phyloP scores from a whole-genome alignment of 35 echinoderm and acorn worm genomes.

The Apostichopus parvimensis region DNA sequence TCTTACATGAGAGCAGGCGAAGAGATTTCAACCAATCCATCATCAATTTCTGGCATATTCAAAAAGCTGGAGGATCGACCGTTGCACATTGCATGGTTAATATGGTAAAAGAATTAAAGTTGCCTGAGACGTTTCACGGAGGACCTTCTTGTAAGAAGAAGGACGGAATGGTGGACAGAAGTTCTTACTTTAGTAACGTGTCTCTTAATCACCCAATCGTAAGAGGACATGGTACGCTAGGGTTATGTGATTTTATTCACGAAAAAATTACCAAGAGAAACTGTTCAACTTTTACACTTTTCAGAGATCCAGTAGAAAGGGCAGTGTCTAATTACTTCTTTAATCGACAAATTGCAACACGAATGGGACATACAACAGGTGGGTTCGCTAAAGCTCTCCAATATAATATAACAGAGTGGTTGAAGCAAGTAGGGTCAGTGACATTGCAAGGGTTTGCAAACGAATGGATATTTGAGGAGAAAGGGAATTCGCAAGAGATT shows the following conservation, averaged over 20 bases:
- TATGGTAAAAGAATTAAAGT: no score
- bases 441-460: no score
- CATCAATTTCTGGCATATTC: constrained; percentile 21
- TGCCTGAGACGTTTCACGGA: no score
- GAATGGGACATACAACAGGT: not conserved
- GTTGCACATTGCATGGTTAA: not conserved
- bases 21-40: not conserved
- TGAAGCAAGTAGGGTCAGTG: no score
- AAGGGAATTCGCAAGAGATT: no score
- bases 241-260: constrained; percentile 22
- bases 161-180: no score
- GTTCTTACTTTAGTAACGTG: no score
- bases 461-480: no score
- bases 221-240: constrained; percentile 11
- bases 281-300: constrained; percentile 6
- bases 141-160: no score
- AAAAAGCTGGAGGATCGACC: not conserved
- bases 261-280: not conserved
- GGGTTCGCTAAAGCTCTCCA: not conserved
- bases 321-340: constrained; percentile 27
- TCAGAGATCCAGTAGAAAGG: constrained; percentile 13
- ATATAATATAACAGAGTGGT: not conserved
- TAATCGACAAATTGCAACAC: not conserved
- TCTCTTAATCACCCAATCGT: no score
- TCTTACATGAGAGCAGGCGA: not conserved